These are phyloP conservation scores for Diadophis punctatus DNA, from an alignment of 2,113 vertebrate genomes.

Conservation along the genomic window DNA sequence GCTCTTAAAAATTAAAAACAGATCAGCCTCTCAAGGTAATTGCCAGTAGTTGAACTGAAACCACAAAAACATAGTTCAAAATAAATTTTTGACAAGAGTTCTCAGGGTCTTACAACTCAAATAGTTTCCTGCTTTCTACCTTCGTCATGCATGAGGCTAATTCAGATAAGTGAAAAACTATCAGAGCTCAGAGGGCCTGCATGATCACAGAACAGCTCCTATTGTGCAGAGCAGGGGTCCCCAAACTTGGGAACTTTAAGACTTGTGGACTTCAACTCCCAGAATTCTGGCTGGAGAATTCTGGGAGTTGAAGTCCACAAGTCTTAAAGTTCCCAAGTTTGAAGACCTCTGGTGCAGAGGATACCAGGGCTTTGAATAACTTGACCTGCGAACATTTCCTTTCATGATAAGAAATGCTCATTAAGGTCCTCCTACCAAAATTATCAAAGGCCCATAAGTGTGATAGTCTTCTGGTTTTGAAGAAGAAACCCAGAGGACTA, in stretches of 20 bases:
- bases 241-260: no score
- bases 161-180: neutral
- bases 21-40: neutral
- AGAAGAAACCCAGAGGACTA: neutral
- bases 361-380: no score
- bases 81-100: conserved; percentile 1
- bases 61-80: conserved; percentile 19
- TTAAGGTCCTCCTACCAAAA: neutral
- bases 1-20: neutral
- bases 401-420: neutral
- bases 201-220: neutral
- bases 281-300: no score
- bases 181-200: neutral
- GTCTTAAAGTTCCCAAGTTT: no score
- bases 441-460: neutral
- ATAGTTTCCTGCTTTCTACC: neutral
- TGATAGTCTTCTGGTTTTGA: neutral
- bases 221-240: neutral
- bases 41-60: conserved; percentile 9
- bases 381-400: neutral
- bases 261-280: no score
- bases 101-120: neutral
- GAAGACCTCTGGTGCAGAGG: no score
- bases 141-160: neutral
- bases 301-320: no score